Evolutionary conservation across 35 echinoderm and acorn worm genomes (phyloP).

Genomic region (Apostichopus parvimensis): DNA sequence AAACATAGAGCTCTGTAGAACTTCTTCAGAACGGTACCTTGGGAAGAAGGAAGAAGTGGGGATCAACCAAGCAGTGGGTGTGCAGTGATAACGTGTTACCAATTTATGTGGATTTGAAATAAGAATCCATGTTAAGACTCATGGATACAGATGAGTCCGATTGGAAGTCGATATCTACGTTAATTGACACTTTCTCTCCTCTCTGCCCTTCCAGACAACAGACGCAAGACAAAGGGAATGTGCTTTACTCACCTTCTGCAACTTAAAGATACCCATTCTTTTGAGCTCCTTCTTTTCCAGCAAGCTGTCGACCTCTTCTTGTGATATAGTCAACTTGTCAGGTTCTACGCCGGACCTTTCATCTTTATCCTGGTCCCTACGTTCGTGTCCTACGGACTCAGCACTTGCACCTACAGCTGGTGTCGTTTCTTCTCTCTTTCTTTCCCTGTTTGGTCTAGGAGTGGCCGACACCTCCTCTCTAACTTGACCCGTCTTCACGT

Average conservation of each 20-base stretch:
- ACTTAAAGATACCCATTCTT: conserved; percentile 18
- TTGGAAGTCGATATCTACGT: too few species aligned
- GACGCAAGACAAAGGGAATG: neutral
- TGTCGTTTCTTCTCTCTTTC: neutral
- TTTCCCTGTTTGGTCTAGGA: neutral
- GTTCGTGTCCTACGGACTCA: neutral
- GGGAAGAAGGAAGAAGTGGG: too few species aligned
- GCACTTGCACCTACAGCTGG: neutral
- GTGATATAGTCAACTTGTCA: neutral
- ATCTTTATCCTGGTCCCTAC: neutral
- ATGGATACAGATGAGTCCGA: too few species aligned
- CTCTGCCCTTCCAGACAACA: neutral
- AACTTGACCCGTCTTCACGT: neutral
- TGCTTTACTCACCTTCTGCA: conserved; percentile 26
- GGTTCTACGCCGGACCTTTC: neutral
- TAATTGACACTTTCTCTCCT: too few species aligned
- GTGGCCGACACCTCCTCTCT: neutral
- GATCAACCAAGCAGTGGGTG: too few species aligned
- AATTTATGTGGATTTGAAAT: too few species aligned
- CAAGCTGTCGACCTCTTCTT: neutral
- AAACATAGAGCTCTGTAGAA: too few species aligned
- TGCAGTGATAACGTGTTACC: too few species aligned
- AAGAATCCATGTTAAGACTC: too few species aligned
- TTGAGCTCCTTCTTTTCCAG: neutral
- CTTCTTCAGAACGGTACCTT: too few species aligned